phyloP scores from a whole-genome alignment of 2,888 invertebrate genomes.

The Pseudococcus viburni region DNA sequence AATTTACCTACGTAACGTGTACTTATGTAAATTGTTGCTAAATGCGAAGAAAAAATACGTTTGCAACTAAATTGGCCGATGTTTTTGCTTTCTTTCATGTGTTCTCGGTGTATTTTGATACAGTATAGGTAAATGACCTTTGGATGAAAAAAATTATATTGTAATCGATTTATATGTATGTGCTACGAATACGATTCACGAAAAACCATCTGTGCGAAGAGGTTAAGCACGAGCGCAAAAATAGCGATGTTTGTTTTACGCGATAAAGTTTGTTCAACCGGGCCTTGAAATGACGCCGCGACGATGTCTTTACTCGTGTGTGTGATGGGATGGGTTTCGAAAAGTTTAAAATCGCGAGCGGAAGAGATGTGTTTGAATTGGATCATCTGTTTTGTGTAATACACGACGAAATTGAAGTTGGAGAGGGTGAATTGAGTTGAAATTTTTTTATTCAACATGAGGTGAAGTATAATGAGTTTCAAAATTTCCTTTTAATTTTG shows the following conservation, averaged over 20 bases:
- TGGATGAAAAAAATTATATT: conserved; percentile 1
- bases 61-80: neutral
- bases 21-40: neutral
- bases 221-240: neutral
- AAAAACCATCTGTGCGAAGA: conserved; percentile 10
- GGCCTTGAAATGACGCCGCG: neutral
- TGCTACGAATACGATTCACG: neutral
- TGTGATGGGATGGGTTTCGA: neutral
- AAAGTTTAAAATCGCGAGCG: neutral
- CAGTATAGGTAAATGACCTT: conserved; percentile 14
- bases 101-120: neutral
- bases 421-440: too few species aligned
- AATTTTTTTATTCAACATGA: too few species aligned
- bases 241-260: conserved; percentile 25
- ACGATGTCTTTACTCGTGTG: neutral
- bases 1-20: neutral
- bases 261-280: conserved; percentile 49
- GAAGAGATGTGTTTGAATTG: neutral
- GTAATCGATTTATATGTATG: conserved; percentile 6
- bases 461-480: too few species aligned
- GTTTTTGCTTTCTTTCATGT: neutral
- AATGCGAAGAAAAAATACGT: neutral
- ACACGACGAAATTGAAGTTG: neutral
- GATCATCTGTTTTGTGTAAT: too few species aligned
- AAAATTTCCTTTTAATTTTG: too few species aligned